Evolutionary conservation across 2,888 invertebrate species (phyloP).

Genomic region (Volucella zonaria): DNA sequence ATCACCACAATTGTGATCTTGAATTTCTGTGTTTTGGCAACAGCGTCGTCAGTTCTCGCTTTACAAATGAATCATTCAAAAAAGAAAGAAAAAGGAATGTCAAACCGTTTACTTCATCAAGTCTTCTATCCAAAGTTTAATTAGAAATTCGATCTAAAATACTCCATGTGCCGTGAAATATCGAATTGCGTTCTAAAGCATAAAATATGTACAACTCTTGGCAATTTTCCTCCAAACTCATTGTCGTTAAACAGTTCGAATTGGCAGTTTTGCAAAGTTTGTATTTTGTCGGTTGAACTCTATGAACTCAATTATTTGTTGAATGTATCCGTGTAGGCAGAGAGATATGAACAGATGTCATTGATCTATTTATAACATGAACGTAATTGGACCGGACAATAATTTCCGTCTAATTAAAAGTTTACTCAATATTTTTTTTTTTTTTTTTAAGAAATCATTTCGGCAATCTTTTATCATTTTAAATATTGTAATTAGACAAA

Average conservation of each 20-base stretch:
- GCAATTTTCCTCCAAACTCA: constrained; percentile 10
- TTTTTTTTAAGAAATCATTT: neutral
- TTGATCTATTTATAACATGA: constrained; percentile 36
- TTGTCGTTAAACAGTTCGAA: constrained; percentile 13
- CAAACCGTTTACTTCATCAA: constrained; percentile 24
- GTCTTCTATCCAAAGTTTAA: constrained; percentile 3
- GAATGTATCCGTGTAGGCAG: constrained; percentile 10
- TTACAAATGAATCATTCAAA: constrained; percentile 26
- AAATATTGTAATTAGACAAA: too few relatives aligned
- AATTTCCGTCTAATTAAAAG: constrained; percentile 9
- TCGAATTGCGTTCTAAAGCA: constrained; percentile 13
- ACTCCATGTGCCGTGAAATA: constrained; percentile 9
- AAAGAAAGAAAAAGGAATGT: neutral
- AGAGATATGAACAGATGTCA: constrained; percentile 31
- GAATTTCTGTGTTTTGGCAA: neutral
- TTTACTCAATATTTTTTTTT: neutral
- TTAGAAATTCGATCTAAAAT: constrained; percentile 19
- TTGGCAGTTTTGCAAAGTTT: constrained; percentile 25
- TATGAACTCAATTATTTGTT: constrained; percentile 25
- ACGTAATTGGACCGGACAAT: constrained; percentile 24
- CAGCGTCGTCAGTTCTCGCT: neutral
- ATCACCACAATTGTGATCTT: neutral
- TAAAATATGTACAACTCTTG: neutral
- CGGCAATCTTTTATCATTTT: too few relatives aligned
- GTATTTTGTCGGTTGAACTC: constrained; percentile 42